These are phyloP conservation scores for Crenichthys baileyi DNA, from an alignment of 2,797 vertebrate species.

Conservation along the genomic window DNA sequence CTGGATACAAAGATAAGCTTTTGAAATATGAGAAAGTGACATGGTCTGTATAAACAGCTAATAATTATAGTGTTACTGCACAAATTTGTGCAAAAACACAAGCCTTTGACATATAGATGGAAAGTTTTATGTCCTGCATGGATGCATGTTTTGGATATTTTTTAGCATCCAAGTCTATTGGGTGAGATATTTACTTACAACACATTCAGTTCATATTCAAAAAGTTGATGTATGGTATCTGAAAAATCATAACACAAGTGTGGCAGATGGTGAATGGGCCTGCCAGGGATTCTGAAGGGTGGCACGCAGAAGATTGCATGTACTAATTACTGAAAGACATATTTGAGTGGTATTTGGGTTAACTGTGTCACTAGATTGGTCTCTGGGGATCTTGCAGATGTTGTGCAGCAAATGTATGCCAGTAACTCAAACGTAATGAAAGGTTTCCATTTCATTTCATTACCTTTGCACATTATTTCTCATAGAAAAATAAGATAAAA, in stretches of 20 bases:
- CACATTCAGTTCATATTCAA: conserved; percentile 1
- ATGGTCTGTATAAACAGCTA: not conserved
- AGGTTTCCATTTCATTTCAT: not conserved
- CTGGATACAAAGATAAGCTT: conserved; percentile 19
- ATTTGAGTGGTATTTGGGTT: conserved; percentile 33
- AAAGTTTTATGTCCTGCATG: not conserved
- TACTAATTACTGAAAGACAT: conserved; percentile 65
- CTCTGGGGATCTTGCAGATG: conserved; percentile 65
- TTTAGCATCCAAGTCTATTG: conserved; percentile 11
- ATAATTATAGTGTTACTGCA: conserved; percentile 10
- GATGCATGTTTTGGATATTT: not conserved
- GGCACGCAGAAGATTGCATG: conserved; percentile 43
- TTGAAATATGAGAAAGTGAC: conserved; percentile 5
- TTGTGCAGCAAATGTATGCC: conserved; percentile 59
- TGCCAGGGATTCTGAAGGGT: conserved; percentile 61
- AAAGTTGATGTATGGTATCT: not conserved
- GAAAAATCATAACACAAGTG: conserved; percentile 16
- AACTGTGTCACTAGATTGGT: conserved; percentile 57
- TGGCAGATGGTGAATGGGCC: conserved; percentile 73
- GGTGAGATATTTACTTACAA: conserved; percentile 3
- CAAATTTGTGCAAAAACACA: conserved; percentile 1
- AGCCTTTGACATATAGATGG: not conserved
- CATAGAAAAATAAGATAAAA: not conserved
- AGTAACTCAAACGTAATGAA: conserved; percentile 5
- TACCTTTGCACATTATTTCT: not conserved